Percentiles rank a stretch among this genome's conserved stretches.
Evolutionary conservation across 2,888 invertebrate genomes (phyloP).

Genomic region (Sarcophaga rosellei): DNA sequence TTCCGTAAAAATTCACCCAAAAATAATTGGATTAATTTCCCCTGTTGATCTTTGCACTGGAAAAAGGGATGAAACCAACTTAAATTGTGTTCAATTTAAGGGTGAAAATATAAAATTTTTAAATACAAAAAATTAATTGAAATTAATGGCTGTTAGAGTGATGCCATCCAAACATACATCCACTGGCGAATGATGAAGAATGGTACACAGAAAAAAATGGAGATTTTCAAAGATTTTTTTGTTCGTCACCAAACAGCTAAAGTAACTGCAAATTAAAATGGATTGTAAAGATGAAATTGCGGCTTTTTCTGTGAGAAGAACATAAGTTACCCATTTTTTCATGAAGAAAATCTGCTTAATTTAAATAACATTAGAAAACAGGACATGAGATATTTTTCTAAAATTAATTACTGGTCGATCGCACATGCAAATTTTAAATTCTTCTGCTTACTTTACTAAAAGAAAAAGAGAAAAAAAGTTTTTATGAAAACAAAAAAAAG

Average conservation of each 20-base stretch:
- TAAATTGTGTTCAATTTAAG: slow-evolving; percentile 6
- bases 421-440: slow-evolving; percentile 27
- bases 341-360: not conserved
- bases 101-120: slow-evolving; percentile 22
- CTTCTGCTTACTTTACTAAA: slow-evolving; percentile 55
- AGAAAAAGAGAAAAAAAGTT: slow-evolving; percentile 8
- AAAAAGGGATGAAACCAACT: not conserved
- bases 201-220: not conserved
- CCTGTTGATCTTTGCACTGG: slow-evolving; percentile 15
- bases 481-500: slow-evolving; percentile 49
- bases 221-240: not conserved
- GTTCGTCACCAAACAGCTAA: not conserved
- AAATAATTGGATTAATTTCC: slow-evolving; percentile 26
- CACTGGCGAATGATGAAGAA: slow-evolving; percentile 30
- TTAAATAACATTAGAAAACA: not conserved
- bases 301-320: not conserved
- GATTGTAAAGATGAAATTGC: not conserved
- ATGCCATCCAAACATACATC: not conserved
- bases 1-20: slow-evolving; percentile 17
- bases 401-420: slow-evolving; percentile 23
- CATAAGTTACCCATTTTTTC: slow-evolving; percentile 6
- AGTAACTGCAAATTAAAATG: not conserved
- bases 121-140: slow-evolving; percentile 29
- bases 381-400: not conserved
- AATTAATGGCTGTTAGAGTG: slow-evolving; percentile 29